These are phyloP conservation scores for Syngnathus acus DNA, from an alignment of 2,797 vertebrate species.

Conservation along the genomic window DNA sequence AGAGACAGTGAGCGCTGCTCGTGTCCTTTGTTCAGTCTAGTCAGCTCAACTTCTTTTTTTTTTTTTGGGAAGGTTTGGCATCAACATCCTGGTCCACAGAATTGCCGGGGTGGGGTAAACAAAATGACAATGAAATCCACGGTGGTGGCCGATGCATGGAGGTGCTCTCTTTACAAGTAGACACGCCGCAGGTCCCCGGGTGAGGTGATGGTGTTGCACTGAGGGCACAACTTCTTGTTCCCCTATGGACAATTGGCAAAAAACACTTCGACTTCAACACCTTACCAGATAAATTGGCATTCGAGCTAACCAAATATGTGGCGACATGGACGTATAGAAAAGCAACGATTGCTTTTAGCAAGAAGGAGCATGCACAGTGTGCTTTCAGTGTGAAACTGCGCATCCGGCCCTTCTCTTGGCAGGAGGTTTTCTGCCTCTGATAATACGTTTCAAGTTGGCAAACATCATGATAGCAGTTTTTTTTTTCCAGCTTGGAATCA, in stretches of 20 bases:
- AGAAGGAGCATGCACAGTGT: no score
- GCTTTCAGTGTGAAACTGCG: no score
- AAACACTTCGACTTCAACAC: not conserved
- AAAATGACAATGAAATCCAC: slow-evolving; percentile 28
- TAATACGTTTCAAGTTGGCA: no score
- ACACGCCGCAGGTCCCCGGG: slow-evolving; percentile 95
- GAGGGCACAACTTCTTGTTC: slow-evolving; percentile 98
- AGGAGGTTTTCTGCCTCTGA: no score
- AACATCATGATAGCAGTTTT: no score
- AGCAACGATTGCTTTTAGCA: no score
- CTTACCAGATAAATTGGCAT: no score
- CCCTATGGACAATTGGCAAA: slow-evolving; percentile 69
- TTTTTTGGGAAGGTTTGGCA: slow-evolving; percentile 28
- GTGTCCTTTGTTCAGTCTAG: slow-evolving; percentile 8
- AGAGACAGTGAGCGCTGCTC: slow-evolving; percentile 23
- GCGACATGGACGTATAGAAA: no score
- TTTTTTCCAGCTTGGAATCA: no score
- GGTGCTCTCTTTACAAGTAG: slow-evolving; percentile 86
- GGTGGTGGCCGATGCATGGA: slow-evolving; percentile 23
- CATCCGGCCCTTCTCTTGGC: no score
- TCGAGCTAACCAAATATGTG: no score
- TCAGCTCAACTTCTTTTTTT: slow-evolving; percentile 16
- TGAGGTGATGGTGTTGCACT: slow-evolving; percentile 99
- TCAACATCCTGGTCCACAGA: slow-evolving; percentile 8
- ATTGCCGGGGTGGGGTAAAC: slow-evolving; percentile 11